Base-by-base conservation (phyloP, 2,888 invertebrate species). In the Emesis russula region DNA sequence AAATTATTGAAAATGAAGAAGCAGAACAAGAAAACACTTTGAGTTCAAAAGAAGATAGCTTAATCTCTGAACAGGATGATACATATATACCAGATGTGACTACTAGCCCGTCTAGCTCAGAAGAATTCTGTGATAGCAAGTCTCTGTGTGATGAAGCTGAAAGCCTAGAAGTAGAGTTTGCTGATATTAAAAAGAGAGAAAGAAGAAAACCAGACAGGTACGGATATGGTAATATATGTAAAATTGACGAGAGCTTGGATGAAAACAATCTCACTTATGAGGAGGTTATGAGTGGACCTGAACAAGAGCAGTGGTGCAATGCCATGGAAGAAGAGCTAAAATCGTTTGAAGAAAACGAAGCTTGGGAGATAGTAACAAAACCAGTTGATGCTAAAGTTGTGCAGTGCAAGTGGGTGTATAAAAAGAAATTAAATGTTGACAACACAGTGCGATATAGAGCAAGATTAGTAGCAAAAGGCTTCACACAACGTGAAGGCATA, bases 351-450 rank as follows among this genome's bases (percentile, higher is more conserved):
- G 82, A 85, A 18, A 82, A 88, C 36, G 63, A 85, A 48, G 85
- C 85, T 48, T 85, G 87, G 85, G 85, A 88, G 73, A 0, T 85
- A 9, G 83, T 83, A 41, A 25, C 85, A 48, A 79, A 53, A 71
- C 83, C 80, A 9, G 33, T 41, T 75, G 76, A 83, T 75, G 82
- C 36, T 33, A 81, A 53, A n/a, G 78, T 78, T 25, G 78, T 78
- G 66, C 53, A 87, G 66, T 74, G 38, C 66, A 83, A 83, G 74
- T 83, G 81, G 73, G 87, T 85, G 15, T 70, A 70, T 15, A 81
- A 79, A n/a, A 85, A 87, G 58, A 89, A 87, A 53, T 31, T 74
- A 80, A 86, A 93, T 79, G 33, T 53, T 84, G 85, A 93, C 33
- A 84, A 92, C 41, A 89, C 80, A 36, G 81, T 91, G 58, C 33